Evolutionary conservation across 2,888 invertebrate genomes (phyloP).

Genomic region (Cataglyphis altisquamis): DNA sequence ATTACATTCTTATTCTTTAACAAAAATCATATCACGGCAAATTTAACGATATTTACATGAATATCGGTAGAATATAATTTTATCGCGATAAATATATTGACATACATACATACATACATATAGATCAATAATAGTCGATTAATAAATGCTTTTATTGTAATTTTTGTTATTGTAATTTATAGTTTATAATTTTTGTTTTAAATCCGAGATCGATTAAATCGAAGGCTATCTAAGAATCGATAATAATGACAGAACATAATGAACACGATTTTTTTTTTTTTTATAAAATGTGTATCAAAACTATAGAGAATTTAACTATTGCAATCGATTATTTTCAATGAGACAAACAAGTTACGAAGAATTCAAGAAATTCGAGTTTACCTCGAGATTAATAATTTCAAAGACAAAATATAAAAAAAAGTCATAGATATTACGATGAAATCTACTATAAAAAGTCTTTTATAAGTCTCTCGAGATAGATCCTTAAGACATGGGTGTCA

Average conservation of each 20-base stretch:
- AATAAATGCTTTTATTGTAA: background rate
- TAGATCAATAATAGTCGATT: background rate
- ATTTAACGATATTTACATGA: background rate
- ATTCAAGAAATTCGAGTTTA: background rate
- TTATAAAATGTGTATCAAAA: background rate
- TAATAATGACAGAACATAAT: background rate
- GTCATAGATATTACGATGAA: conserved; percentile 2
- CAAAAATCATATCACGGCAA: background rate
- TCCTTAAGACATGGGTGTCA: conserved; percentile 31
- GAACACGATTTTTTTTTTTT: background rate
- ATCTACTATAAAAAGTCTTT: conserved; percentile 10
- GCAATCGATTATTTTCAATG: background rate
- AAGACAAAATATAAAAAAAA: background rate
- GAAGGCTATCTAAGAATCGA: too few relatives aligned
- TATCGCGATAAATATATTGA: background rate
- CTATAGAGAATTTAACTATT: background rate
- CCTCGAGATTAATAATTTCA: conserved; percentile 23
- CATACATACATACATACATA: background rate
- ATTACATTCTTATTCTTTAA: conserved; percentile 3
- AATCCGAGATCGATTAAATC: conserved; percentile 5
- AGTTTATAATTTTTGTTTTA: background rate
- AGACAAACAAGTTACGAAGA: background rate
- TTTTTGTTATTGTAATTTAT: background rate
- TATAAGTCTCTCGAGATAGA: background rate
- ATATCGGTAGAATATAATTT: background rate